Conservation (phyloP, 2,113 vertebrate genomes). For the Kryptolebias marmoratus region DNA sequence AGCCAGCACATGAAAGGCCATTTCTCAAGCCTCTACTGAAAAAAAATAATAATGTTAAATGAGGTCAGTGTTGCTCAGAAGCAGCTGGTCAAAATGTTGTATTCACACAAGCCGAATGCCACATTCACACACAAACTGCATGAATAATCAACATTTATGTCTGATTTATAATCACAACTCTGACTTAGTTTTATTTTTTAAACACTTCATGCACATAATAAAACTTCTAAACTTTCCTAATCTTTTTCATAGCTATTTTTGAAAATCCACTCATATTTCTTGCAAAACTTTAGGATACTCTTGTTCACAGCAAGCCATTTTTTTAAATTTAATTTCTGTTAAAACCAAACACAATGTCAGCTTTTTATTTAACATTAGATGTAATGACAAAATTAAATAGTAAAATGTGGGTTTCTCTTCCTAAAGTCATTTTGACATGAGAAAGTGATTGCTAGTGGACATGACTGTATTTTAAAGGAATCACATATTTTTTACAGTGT, state of each 20-base stretch:
- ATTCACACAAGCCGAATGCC: conserved; percentile 19
- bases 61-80: conserved; percentile 45
- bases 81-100: conserved; percentile 28
- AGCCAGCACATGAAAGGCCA: conserved; percentile 57
- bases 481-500: no score
- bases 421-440: no score
- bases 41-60: conserved; percentile 46
- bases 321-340: not conserved
- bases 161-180: not conserved
- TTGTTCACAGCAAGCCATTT: not conserved
- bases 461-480: no score
- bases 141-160: not conserved
- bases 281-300: not conserved
- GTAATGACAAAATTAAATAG: no score
- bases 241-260: not conserved
- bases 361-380: no score
- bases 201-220: not conserved
- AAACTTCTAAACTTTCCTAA: not conserved
- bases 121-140: not conserved
- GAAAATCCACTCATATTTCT: not conserved
- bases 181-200: not conserved
- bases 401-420: no score
- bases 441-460: not conserved
- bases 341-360: no score
- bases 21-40: conserved; percentile 46